Evolutionary conservation across 2,888 invertebrate species (phyloP).

Genomic region (Lacanobia wlatinum): DNA sequence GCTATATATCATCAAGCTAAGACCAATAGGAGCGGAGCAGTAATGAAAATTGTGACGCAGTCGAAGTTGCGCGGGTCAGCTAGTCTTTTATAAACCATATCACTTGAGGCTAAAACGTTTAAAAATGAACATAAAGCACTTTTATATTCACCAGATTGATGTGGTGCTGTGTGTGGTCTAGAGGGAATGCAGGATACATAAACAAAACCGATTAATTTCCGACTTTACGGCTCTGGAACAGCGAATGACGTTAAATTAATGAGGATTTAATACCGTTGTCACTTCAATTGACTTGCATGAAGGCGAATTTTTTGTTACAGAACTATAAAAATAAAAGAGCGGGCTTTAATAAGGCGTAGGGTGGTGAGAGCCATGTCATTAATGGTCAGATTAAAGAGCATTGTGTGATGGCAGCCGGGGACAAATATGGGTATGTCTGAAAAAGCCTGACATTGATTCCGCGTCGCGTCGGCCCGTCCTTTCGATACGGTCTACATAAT

Average conservation of each 20-base stretch:
- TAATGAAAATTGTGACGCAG: no score
- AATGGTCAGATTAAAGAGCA: conserved; percentile 70
- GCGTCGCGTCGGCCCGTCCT: conserved; percentile 52
- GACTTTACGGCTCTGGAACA: conserved; percentile 56
- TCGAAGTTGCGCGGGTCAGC: no score
- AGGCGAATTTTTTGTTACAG: conserved; percentile 67
- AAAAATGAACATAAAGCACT: neutral
- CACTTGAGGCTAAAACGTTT: neutral
- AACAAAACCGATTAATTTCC: conserved; percentile 55
- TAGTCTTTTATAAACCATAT: neutral
- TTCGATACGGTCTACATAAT: conserved; percentile 64
- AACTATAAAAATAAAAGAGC: conserved; percentile 72
- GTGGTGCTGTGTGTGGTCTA: conserved; percentile 31
- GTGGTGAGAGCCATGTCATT: conserved; percentile 73
- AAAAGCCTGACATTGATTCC: conserved; percentile 69
- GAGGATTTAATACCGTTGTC: conserved; percentile 63
- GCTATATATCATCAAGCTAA: no score
- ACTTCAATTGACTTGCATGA: conserved; percentile 79
- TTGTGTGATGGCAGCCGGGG: conserved; percentile 47
- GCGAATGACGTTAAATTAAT: conserved; percentile 56
- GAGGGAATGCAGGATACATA: conserved; percentile 34
- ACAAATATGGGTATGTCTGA: conserved; percentile 66
- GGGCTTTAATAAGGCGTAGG: conserved; percentile 74
- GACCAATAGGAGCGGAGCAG: no score
- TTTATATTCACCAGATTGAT: conserved; percentile 11